Percentiles rank a stretch among this genome's conserved stretches.
These are phyloP conservation scores for Aleiodes testaceus DNA, from an alignment of 2,888 invertebrate genomes.

Conservation along the genomic window DNA sequence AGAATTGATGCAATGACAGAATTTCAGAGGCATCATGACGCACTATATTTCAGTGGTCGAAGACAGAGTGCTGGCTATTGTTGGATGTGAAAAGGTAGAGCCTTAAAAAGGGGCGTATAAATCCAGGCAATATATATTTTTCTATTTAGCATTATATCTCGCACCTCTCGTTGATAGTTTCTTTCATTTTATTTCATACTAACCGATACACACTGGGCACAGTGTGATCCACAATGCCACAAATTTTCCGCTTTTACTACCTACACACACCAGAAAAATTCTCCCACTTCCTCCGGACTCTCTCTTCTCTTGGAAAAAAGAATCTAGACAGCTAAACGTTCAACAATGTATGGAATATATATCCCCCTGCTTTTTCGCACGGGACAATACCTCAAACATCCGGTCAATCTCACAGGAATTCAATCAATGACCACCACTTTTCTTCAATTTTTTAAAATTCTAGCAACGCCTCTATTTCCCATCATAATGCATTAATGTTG, in stretches of 20 bases:
- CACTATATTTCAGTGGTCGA: conserved; percentile 16
- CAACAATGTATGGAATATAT: conserved; percentile 57
- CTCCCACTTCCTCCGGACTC: conserved; percentile 58
- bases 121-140: conserved; percentile 43
- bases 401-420: conserved; percentile 69
- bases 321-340: conserved; percentile 54
- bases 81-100: neutral
- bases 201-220: conserved; percentile 29
- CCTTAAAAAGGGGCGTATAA: conserved; percentile 22
- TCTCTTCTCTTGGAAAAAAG: too few relatives aligned
- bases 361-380: conserved; percentile 38
- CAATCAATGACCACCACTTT: conserved; percentile 45
- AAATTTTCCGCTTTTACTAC: conserved; percentile 65
- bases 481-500: conserved; percentile 22
- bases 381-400: conserved; percentile 69
- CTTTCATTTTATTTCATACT: neutral
- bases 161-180: conserved; percentile 26
- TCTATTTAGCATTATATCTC: conserved; percentile 47
- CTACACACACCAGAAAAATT: conserved; percentile 21
- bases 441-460: neutral
- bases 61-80: neutral
- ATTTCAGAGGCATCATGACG: conserved; percentile 1
- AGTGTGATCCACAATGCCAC: conserved; percentile 54
- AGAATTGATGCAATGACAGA: conserved; percentile 27
- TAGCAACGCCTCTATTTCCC: conserved; percentile 38